phyloP scores from a whole-genome alignment of 2,113 vertebrate species.

The Melospiza melodia region DNA sequence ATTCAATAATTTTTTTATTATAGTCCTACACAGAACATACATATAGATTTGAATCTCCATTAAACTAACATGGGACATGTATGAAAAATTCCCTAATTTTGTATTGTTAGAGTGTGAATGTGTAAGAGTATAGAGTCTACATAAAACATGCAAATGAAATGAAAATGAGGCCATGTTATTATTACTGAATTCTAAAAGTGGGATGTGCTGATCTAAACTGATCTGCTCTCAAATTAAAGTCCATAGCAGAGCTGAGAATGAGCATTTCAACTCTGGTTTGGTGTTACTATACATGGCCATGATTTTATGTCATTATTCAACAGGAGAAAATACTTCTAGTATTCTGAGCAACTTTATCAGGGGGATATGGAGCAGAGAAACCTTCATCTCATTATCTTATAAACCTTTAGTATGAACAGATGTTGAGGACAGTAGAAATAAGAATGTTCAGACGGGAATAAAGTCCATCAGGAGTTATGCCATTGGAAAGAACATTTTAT shows the following conservation, averaged over 20 bases:
- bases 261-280: background rate
- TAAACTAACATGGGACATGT: background rate
- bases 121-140: background rate
- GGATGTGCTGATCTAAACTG: background rate
- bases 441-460: background rate
- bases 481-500: background rate
- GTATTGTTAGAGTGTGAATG: background rate
- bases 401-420: background rate
- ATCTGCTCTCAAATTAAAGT: background rate
- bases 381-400: background rate
- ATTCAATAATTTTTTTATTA: background rate
- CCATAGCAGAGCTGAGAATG: background rate
- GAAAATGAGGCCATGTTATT: background rate
- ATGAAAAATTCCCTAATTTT: background rate
- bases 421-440: background rate
- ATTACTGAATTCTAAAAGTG: background rate
- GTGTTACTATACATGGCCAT: background rate
- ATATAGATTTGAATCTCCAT: background rate
- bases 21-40: rapidly evolving
- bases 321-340: background rate
- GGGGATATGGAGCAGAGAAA: background rate
- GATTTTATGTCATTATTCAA: background rate
- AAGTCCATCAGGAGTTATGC: background rate
- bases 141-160: background rate
- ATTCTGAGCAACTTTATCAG: background rate